Evolutionary conservation across 2,113 vertebrate species (phyloP).

Genomic region (Passer montanus): DNA sequence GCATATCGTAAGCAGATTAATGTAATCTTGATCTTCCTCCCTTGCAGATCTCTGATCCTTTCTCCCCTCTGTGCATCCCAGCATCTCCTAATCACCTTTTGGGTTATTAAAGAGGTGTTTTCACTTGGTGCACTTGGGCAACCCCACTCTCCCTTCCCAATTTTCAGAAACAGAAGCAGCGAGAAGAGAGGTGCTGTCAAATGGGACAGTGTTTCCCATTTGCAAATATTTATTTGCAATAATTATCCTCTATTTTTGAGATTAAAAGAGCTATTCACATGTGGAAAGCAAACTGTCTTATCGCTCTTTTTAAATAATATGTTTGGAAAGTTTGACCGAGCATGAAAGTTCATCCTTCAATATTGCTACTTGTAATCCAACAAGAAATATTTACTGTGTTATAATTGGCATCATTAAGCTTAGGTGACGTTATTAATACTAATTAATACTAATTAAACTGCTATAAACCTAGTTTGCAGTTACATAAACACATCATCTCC

Average conservation of each 20-base stretch:
- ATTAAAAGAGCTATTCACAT: neutral
- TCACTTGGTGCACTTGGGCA: neutral
- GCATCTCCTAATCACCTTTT: neutral
- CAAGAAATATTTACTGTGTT: slow-evolving; percentile 75
- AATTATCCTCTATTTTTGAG: neutral
- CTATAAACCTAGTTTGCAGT: slow-evolving; percentile 72
- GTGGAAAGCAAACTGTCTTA: slow-evolving; percentile 38
- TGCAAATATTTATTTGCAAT: neutral
- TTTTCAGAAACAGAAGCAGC: neutral
- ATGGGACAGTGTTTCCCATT: neutral
- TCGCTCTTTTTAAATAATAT: slow-evolving; percentile 40
- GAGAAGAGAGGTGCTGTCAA: neutral
- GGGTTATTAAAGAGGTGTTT: neutral
- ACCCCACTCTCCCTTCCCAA: neutral
- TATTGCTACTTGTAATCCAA: slow-evolving; percentile 72
- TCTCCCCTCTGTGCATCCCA: neutral
- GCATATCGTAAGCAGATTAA: neutral
- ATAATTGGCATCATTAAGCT: slow-evolving; percentile 81
- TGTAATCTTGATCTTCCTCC: neutral
- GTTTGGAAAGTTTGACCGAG: slow-evolving; percentile 70
- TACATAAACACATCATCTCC: slow-evolving; percentile 65
- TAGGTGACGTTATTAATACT: slow-evolving; percentile 82
- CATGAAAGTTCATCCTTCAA: slow-evolving; percentile 73
- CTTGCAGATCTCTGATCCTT: neutral
- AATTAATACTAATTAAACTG: slow-evolving; percentile 74